phyloP scores from a whole-genome alignment of 2,888 invertebrate genomes.

The Netelia inedita region DNA sequence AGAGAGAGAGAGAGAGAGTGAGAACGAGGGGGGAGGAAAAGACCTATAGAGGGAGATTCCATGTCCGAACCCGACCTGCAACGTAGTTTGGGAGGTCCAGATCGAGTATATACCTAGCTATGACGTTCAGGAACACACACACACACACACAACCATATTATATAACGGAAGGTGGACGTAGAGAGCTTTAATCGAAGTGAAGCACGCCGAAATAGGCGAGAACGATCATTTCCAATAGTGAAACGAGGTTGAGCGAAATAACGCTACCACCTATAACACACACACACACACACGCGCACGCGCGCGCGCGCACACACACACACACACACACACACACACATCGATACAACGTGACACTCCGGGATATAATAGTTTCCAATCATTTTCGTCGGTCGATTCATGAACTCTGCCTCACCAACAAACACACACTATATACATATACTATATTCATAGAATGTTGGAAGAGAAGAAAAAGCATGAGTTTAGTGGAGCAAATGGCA shows the following conservation, averaged over 20 bases:
- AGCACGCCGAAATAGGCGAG: slow-evolving; percentile 23
- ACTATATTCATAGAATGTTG: too few species aligned
- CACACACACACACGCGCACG: too few species aligned
- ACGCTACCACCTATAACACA: neutral
- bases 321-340: neutral
- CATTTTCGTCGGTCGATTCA: slow-evolving; percentile 53
- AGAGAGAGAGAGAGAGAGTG: neutral
- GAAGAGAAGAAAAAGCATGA: too few species aligned
- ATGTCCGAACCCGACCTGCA: slow-evolving; percentile 24
- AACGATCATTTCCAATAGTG: slow-evolving; percentile 61
- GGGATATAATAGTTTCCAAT: slow-evolving; percentile 63
- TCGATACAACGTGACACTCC: too few species aligned
- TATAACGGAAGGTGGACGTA: slow-evolving; percentile 5
- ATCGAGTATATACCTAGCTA: slow-evolving; percentile 11
- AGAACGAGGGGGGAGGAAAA: neutral
- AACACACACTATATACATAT: neutral
- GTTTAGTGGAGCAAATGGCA: too few species aligned
- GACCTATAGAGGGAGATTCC: slow-evolving; percentile 2
- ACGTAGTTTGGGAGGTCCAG: slow-evolving; percentile 7
- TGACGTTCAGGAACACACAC: too few species aligned
- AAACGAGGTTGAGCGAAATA: slow-evolving; percentile 18
- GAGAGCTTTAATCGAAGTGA: slow-evolving; percentile 60
- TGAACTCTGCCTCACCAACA: slow-evolving; percentile 34
- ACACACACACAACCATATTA: slow-evolving; percentile 14
- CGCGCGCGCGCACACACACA: too few species aligned